A percentile compares a stretch with the other conserved stretches of the same genome.
These are phyloP conservation scores for Phengaris alcon DNA, from an alignment of 2,888 invertebrate genomes.

Conservation along the genomic window DNA sequence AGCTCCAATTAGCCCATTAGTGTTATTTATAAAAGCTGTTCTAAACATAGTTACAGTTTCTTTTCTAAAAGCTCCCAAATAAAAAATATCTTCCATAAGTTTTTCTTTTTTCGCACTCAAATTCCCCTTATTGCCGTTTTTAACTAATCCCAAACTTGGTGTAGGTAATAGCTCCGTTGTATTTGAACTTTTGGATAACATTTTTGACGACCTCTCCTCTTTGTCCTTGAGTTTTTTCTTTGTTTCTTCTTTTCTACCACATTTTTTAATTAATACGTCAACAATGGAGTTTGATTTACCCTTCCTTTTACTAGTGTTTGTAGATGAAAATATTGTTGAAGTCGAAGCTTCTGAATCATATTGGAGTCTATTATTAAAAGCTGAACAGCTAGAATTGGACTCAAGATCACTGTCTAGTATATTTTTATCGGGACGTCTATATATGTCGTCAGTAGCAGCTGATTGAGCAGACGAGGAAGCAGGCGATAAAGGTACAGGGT, in stretches of 20 bases:
- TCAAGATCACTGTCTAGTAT: conserved; percentile 82
- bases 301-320: conserved; percentile 56
- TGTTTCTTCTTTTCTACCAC: conserved; percentile 78
- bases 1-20: conserved; percentile 77
- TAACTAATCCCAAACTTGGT: conserved; percentile 78
- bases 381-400: conserved; percentile 82
- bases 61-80: conserved; percentile 83
- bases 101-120: conserved; percentile 69
- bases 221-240: conserved; percentile 76
- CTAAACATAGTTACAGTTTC: conserved; percentile 84
- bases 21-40: conserved; percentile 82
- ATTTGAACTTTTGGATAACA: conserved; percentile 77
- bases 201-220: conserved; percentile 76
- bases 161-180: conserved; percentile 81
- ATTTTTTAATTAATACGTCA: conserved; percentile 83
- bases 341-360: conserved; percentile 85
- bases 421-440: conserved; percentile 68
- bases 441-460: conserved; percentile 79
- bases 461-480: conserved; percentile 81
- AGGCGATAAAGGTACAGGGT: conserved; percentile 86
- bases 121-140: conserved; percentile 63
- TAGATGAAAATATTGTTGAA: conserved; percentile 82
- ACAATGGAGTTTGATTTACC: conserved; percentile 80
- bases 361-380: conserved; percentile 71
- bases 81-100: conserved; percentile 78